phyloP scores from a whole-genome alignment of 1,140 invertebrate species.

The Berghia stephanieae region DNA sequence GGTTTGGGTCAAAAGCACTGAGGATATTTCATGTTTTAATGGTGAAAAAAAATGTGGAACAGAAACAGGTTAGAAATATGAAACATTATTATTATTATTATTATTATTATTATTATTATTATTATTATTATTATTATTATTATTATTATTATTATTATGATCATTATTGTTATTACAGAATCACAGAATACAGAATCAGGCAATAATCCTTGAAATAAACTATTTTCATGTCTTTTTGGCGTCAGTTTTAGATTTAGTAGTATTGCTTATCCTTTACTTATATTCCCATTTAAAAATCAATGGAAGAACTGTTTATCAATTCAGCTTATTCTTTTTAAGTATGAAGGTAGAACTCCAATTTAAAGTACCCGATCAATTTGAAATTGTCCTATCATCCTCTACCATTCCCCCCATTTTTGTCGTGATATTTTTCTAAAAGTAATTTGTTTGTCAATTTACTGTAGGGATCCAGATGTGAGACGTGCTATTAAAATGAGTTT shows the following conservation, averaged over 20 bases:
- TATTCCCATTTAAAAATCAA: too few species aligned
- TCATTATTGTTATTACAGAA: not conserved
- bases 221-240: not conserved
- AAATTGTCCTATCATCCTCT: too few species aligned
- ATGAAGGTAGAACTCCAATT: too few species aligned
- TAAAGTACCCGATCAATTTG: too few species aligned
- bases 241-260: not conserved
- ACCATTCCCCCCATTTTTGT: too few species aligned
- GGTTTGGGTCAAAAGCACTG: constrained; percentile 83
- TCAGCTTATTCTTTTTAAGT: too few species aligned
- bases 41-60: constrained; percentile 81
- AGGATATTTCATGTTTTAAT: constrained; percentile 86
- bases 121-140: not conserved
- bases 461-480: too few species aligned
- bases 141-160: not conserved
- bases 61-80: constrained; percentile 72
- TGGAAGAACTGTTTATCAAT: too few species aligned
- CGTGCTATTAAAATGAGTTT: too few species aligned
- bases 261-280: too few species aligned
- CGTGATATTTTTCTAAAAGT: too few species aligned
- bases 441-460: too few species aligned
- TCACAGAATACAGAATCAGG: not conserved
- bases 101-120: not conserved
- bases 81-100: not conserved
- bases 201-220: not conserved